Percentiles rank a stretch among this genome's conserved stretches.
Evolutionary conservation across 2,113 vertebrate genomes (phyloP).

Genomic region (Paracanthobrama guichenoti): DNA sequence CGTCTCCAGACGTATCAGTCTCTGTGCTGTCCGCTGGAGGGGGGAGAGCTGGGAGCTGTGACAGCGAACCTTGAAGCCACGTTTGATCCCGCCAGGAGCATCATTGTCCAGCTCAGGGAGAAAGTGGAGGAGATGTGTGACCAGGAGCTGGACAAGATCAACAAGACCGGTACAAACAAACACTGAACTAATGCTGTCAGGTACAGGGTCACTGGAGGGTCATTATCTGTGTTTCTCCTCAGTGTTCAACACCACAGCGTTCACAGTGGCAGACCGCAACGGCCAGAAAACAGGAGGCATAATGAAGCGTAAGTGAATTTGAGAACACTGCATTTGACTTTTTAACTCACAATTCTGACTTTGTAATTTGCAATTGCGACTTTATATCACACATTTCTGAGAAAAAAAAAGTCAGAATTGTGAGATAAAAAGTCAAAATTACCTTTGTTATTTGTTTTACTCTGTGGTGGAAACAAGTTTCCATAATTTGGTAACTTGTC

Average conservation of each 20-base stretch:
- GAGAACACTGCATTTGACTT: not conserved
- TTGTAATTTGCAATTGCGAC: too few relatives aligned
- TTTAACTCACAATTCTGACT: too few relatives aligned
- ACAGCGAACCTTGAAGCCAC: constrained; percentile 64
- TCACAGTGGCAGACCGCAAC: constrained; percentile 62
- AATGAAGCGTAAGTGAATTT: constrained; percentile 69
- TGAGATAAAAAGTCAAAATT: too few relatives aligned
- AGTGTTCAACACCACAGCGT: constrained; percentile 70
- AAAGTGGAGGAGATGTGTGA: constrained; percentile 75
- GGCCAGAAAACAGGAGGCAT: constrained; percentile 57
- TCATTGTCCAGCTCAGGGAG: constrained; percentile 69
- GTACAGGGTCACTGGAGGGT: not conserved
- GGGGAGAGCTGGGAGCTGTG: constrained; percentile 66
- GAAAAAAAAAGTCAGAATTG: too few relatives aligned
- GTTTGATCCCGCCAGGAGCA: constrained; percentile 64
- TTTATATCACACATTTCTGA: too few relatives aligned
- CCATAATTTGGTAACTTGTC: not conserved
- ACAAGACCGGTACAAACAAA: constrained; percentile 68
- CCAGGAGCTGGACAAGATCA: constrained; percentile 73
- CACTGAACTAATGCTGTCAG: not conserved
- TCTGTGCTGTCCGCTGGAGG: constrained; percentile 65
- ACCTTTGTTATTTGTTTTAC: too few relatives aligned
- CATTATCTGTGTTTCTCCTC: constrained; percentile 45
- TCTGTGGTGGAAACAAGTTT: too few relatives aligned
- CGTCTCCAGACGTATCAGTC: constrained; percentile 65